Evolutionary conservation across 2,888 invertebrate genomes (phyloP).

Genomic region (Diarsia rubi): DNA sequence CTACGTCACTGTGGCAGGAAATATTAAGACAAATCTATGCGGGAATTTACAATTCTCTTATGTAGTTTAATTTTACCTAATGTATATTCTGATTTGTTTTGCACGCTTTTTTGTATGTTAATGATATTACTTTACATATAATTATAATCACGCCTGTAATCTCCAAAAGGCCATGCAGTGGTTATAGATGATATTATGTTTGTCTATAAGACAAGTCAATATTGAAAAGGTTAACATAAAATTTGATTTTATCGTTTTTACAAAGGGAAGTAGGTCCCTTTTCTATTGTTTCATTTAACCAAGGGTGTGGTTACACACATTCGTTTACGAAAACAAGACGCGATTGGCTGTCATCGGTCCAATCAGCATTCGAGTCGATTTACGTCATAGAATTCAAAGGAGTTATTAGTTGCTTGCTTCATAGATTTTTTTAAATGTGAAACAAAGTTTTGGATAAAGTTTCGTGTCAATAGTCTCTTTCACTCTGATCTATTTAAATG

Average conservation of each 20-base stretch:
- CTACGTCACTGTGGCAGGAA: slow-evolving; percentile 51
- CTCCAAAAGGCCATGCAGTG: too few relatives aligned
- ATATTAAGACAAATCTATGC: slow-evolving; percentile 3
- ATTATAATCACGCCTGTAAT: too few relatives aligned
- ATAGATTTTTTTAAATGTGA: neutral
- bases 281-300: neutral
- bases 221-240: neutral
- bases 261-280: neutral
- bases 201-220: neutral
- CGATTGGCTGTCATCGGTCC: slow-evolving; percentile 34
- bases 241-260: neutral
- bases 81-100: neutral
- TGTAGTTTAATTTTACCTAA: neutral
- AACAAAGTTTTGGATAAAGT: neutral
- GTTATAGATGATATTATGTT: too few relatives aligned
- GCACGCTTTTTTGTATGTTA: neutral
- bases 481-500: too few relatives aligned
- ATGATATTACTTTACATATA: neutral
- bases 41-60: slow-evolving; percentile 48
- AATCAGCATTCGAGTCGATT: slow-evolving; percentile 12
- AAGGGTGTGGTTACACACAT: slow-evolving; percentile 32
- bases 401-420: slow-evolving; percentile 27
- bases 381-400: neutral
- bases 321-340: neutral
- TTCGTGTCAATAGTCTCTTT: slow-evolving; percentile 25